Conservation (phyloP, 2,888 invertebrate species). For the Bursaphelenchus okinawaensis region DNA sequence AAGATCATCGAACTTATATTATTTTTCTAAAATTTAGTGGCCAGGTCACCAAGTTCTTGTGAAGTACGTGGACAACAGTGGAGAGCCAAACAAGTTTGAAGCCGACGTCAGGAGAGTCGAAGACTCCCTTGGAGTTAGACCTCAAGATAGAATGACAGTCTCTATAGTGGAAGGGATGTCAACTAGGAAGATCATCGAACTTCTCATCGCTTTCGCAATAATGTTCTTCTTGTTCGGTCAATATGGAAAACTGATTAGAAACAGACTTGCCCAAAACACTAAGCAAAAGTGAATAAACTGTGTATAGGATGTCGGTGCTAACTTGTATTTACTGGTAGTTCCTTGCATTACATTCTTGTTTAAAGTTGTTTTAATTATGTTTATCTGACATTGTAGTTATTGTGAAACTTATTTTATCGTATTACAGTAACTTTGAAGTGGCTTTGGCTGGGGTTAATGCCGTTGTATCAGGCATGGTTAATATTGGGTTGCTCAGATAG, state of each 20-base stretch:
- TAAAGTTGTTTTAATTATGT: too few species aligned
- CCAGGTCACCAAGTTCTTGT: not conserved
- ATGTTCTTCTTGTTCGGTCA: conserved; percentile 1
- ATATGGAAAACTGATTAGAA: conserved; percentile 2
- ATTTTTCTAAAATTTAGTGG: not conserved
- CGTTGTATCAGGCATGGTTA: too few species aligned
- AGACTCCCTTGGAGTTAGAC: not conserved
- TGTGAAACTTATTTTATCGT: too few species aligned
- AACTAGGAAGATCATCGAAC: not conserved
- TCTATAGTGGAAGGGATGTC: not conserved
- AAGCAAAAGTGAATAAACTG: not conserved
- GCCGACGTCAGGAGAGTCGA: not conserved
- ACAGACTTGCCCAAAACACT: not conserved
- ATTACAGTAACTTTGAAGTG: too few species aligned
- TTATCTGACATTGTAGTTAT: too few species aligned
- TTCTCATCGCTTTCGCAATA: not conserved
- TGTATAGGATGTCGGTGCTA: too few species aligned
- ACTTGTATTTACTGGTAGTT: too few species aligned
- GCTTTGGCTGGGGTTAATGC: too few species aligned
- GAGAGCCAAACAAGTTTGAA: not conserved
- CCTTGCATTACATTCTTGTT: too few species aligned
- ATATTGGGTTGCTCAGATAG: too few species aligned
- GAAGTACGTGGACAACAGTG: not conserved
- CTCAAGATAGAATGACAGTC: not conserved
- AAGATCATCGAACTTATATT: too few species aligned